Base-by-base conservation (phyloP, 2,797 vertebrate species). In the Leptodactylus fallax region DNA sequence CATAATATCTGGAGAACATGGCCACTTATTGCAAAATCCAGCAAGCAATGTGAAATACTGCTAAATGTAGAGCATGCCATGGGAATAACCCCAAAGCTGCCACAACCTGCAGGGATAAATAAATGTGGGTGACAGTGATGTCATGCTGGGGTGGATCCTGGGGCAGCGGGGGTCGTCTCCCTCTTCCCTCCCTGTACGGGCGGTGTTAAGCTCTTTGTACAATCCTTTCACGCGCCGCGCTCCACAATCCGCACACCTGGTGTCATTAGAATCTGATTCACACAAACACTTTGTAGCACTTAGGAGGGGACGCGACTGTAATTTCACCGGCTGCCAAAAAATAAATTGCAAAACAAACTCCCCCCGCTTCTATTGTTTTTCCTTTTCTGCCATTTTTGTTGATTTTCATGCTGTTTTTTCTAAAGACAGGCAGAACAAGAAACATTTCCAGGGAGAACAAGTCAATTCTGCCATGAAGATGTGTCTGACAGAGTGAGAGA, bases 241-340 rank as follows among this genome's bases (percentile, higher is more conserved):
- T 90, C 91, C 94, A 91, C 77, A 51, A 90, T 85, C 47, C 51
- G 55, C 91, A 76, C 91, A 92, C 88, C 92, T 90, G 87, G 92
- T 90, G 81, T 91, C 49, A 77, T 55, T 17, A 79, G 87, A 90
- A 92, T 91, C 90, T 87, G 90, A 92, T 90, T 91, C 92, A 92
- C 87, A 88, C 90, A 90, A 90, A 91, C 79, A 0, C 92, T 91
- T 92, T 91, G 92, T 90, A 90, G 74, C 91, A 90, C 91, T 92
- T 91, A 89, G 83, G 92, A 94, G 85, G 78, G 83, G 92, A 93
- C 91, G 88, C 85, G 87, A 92, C 91, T 87, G 91, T 92, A 92
- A 94, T 93, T 93, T 91, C 89, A 81, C 89, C 91, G 89, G 91
- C 91, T 92, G 93, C 90, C 88, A 92, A 92, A 92, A 92, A 0